phyloP scores from a whole-genome alignment of 2,888 invertebrate species.

The Idaea aversata region DNA sequence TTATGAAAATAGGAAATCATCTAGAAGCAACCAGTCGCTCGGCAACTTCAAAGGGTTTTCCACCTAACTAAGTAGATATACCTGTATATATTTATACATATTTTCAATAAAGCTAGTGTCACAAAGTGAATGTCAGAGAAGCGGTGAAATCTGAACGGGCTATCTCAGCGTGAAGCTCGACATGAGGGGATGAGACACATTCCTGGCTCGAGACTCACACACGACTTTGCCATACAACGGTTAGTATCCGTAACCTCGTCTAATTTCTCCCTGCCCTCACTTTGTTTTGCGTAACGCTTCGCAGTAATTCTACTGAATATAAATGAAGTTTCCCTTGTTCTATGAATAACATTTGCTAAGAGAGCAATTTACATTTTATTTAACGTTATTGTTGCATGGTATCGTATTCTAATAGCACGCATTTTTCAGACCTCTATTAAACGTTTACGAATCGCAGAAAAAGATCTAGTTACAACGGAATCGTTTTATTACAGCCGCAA shows the following conservation, averaged over 20 bases:
- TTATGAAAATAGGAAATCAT: neutral
- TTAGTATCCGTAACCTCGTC: slow-evolving; percentile 45
- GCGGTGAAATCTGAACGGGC: slow-evolving; percentile 33
- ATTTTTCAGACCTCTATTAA: slow-evolving; percentile 30
- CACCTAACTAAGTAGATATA: slow-evolving; percentile 4
- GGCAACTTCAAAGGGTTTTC: slow-evolving; percentile 3
- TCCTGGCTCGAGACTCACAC: slow-evolving; percentile 21
- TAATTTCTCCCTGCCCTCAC: slow-evolving; percentile 47
- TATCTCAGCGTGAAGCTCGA: slow-evolving; percentile 32
- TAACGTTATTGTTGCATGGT: slow-evolving; percentile 40
- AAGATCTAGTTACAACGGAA: slow-evolving; percentile 16
- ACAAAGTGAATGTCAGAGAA: slow-evolving; percentile 36
- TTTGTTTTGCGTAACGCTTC: slow-evolving; percentile 53
- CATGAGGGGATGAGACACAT: slow-evolving; percentile 27
- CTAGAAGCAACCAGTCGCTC: slow-evolving; percentile 1
- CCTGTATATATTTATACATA: neutral
- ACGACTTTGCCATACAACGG: slow-evolving; percentile 27
- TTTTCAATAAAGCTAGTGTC: slow-evolving; percentile 35
- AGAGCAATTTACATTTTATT: slow-evolving; percentile 62
- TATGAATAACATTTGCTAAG: slow-evolving; percentile 70
- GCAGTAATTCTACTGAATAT: slow-evolving; percentile 65
- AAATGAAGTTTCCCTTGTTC: slow-evolving; percentile 65
- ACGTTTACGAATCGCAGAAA: slow-evolving; percentile 16
- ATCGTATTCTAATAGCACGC: slow-evolving; percentile 39
- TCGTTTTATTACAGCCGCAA: slow-evolving; percentile 21